These are phyloP conservation scores for Trinorchestia longiramus DNA, from an alignment of 1,140 invertebrate genomes.

Conservation along the genomic window DNA sequence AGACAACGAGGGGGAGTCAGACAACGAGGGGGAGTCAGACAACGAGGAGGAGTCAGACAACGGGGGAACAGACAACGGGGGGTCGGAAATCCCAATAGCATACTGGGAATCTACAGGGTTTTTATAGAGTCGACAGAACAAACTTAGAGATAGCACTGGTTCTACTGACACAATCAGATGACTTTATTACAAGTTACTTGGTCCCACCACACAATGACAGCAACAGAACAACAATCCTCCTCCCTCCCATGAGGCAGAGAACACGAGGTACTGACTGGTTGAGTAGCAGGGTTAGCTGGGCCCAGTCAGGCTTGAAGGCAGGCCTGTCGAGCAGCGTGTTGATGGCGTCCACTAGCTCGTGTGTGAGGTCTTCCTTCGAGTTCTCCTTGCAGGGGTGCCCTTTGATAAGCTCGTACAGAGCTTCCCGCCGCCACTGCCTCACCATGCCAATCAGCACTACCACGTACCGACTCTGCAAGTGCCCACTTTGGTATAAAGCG, in stretches of 20 bases:
- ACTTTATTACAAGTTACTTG: too few species aligned
- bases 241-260: background rate
- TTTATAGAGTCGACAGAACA: too few species aligned
- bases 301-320: slow-evolving; percentile 37
- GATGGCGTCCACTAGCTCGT: background rate
- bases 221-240: too few species aligned
- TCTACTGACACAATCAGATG: too few species aligned
- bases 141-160: too few species aligned
- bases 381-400: background rate
- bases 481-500: background rate
- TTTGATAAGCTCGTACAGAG: background rate
- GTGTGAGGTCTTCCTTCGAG: background rate
- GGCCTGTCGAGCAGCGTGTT: background rate
- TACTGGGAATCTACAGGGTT: too few species aligned
- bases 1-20: too few species aligned
- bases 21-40: too few species aligned
- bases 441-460: slow-evolving; percentile 23
- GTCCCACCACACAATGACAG: too few species aligned
- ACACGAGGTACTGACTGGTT: background rate
- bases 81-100: too few species aligned
- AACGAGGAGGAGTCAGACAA: too few species aligned
- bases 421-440: background rate
- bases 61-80: too few species aligned
- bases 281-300: slow-evolving; percentile 16
- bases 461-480: background rate